phyloP scores from a whole-genome alignment of 2,113 vertebrate genomes.

The Hylia prasina region DNA sequence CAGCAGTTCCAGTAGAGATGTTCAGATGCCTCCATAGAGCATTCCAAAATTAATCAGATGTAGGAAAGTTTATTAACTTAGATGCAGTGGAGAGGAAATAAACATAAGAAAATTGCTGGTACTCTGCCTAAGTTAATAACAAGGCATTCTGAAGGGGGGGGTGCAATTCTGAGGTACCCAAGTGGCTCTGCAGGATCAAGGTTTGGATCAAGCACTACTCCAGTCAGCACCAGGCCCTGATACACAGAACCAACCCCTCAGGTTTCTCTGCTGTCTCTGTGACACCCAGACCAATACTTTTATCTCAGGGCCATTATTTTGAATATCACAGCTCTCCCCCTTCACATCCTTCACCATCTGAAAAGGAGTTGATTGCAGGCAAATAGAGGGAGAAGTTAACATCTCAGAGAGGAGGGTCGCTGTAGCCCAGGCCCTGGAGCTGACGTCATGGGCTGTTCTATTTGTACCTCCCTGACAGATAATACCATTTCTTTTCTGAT shows the following conservation, averaged over 20 bases:
- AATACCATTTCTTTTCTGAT: not conserved
- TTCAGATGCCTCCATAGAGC: not conserved
- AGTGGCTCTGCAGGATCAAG: not conserved
- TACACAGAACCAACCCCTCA: not conserved
- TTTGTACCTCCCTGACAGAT: not conserved
- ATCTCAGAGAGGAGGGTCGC: not conserved
- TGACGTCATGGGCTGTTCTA: not conserved
- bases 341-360: not conserved
- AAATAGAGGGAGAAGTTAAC: not conserved
- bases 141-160: not conserved
- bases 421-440: not conserved
- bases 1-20: not conserved
- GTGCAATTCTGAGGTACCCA: not conserved
- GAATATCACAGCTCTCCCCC: not conserved
- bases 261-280: not conserved
- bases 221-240: not conserved
- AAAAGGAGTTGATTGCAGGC: not conserved
- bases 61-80: not conserved
- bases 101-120: not conserved
- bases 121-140: not conserved
- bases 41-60: not conserved
- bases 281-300: not conserved
- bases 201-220: not conserved
- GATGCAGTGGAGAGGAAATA: not conserved
- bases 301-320: not conserved